Evolutionary conservation across 64 coral and sea anemone species (phyloP), one percentile per base, ranked within the genome.

Genomic region (Montipora sp.): DNA sequence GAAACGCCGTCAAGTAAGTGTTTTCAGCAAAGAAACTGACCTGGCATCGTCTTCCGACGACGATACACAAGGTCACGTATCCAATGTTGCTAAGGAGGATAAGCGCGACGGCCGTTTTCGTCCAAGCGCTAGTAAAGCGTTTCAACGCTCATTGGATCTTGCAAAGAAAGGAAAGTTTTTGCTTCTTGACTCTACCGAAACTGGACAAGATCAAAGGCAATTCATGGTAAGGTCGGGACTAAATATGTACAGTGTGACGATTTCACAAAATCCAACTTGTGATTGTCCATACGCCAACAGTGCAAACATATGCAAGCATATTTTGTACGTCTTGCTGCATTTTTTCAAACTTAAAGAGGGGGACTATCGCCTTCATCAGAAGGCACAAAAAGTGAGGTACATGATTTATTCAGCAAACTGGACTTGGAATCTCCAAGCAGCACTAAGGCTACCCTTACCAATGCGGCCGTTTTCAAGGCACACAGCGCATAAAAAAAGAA

Each of bases 211-310:
- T 24, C 14, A 57, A 12, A 78, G 87, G 43, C 72, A 77, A 74
- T 89, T 89, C 77, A n/a, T 22, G 9, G 9, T 89, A 23, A 89
- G 51, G 58, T 89, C 87, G 44, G 74, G 48, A 61, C 50, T 55
- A 14, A 78, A 89, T 7, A 43, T 48, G 12, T 89, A 89, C 47
- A 65, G 58, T 8, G 75, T 89, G 16, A 65, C 43, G 0, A 89
- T 89, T 65, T 89, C 74, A 43, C 47, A 77, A 16, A 8, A 70
- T 18, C 87, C 87, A 61, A 61, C 16, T 44, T 89, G 87, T 78
- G 70, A 89, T 78, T 89, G 87, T 65, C 87, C 74, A 7, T 77
- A 78, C 79, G 68, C 87, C 5, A 78, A 59, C 75, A 65, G 49
- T 44, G n/a, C 75, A 7, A 78, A 58, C 23, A 63, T 78, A 18